Base-by-base conservation (phyloP, 1,140 invertebrate species). In the Thaumatotibia leucotreta region DNA sequence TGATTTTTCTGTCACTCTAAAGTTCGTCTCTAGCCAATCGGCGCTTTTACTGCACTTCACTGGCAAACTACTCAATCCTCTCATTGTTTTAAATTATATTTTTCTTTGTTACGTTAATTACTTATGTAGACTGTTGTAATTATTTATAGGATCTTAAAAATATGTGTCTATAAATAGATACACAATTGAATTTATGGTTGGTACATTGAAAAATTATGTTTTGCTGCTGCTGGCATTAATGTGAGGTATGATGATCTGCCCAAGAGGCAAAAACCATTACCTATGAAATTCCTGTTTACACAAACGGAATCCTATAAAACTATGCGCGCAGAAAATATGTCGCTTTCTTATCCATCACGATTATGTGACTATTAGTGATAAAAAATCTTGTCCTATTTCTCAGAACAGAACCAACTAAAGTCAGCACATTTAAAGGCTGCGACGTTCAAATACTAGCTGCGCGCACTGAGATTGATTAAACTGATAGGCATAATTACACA, bases 401-500 rank as follows among this genome's bases (percentile, higher is more conserved):
- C 11, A 35, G 31, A 63, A 63, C n/a, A 32, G 52, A 29, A 24
- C 23, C 23, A 27, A 45, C 14, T 17, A 58, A 54, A 27, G 22
- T 52, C 50, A 14, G 23, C 27, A n/a, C 8, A 58, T 58, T 27
- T 27, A n/a, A 58, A 29, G 52, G 64, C 74, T 67, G 68, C 58
- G 70, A 70, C 65, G 63, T 58, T 63, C 58, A 78, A 74, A 75
- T 66, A 32, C 54, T 64, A 65, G 20, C 69, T 73, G 72, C 66
- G 22, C 27, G n/a, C 22, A 58, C 65, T 50, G 31, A 75, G 82
- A 86, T 84, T 84, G 79, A 86, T 84, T 76, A 73, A 76, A 75
- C 69, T 68, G 79, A 80, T 77, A 83, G 70, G 69, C 70, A 75
- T 73, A 83, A 84, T 83, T 86, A 84, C 75, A 82, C 74, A 69